These are phyloP conservation scores for Scelioninae gen. 2 DNA, from an alignment of 2,888 invertebrate genomes.

Conservation along the genomic window DNA sequence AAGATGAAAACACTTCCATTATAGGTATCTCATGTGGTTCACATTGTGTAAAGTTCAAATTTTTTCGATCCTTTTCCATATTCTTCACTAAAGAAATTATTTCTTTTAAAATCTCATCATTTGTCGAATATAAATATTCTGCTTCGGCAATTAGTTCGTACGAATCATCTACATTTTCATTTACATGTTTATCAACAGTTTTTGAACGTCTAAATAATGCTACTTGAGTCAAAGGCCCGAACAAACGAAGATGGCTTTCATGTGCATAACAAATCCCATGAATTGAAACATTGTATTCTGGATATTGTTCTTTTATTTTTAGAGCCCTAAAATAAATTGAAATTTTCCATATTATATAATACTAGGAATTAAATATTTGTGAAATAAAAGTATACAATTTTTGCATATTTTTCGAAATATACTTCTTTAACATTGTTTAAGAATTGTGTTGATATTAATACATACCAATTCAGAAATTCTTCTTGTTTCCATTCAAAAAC, in stretches of 20 bases:
- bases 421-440: too few relatives aligned
- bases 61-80: background rate
- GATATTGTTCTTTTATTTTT: conserved; percentile 9
- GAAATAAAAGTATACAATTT: background rate
- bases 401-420: background rate
- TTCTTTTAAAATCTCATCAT: conserved; percentile 14
- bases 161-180: background rate
- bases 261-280: conserved; percentile 10
- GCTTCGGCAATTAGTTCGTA: conserved; percentile 25
- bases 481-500: conserved; percentile 43
- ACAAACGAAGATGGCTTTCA: conserved; percentile 6
- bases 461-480: conserved; percentile 31
- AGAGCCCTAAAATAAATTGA: conserved; percentile 7
- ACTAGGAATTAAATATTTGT: background rate
- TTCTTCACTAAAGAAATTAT: background rate
- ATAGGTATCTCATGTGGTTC: conserved; percentile 20
- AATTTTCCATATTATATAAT: background rate
- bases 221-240: conserved; percentile 38
- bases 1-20: conserved; percentile 18
- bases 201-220: conserved; percentile 13
- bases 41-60: conserved; percentile 7
- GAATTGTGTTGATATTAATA: too few relatives aligned
- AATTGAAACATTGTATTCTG: conserved; percentile 13
- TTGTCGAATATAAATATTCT: background rate
- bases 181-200: background rate